Conservation (phyloP, 1,140 invertebrate species). For the Metaphire vulgaris region DNA sequence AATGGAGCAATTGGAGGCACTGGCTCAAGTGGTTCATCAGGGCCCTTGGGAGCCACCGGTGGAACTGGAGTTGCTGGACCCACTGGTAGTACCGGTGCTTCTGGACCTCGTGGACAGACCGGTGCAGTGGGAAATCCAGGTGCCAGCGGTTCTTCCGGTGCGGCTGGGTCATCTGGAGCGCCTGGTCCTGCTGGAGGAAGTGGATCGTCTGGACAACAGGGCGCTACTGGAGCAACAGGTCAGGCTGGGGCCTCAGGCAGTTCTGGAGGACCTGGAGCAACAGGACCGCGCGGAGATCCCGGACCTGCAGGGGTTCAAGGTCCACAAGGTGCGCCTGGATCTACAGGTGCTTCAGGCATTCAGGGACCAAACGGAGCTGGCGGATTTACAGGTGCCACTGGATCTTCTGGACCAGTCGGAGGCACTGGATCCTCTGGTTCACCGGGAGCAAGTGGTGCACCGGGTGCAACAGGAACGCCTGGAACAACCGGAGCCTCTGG, state of each 20-base stretch:
- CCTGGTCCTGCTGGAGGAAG: background rate
- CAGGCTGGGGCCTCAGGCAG: background rate
- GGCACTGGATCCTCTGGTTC: slow-evolving; percentile 11
- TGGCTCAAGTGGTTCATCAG: background rate
- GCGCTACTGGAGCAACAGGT: slow-evolving; percentile 4
- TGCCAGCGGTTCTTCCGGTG: slow-evolving; percentile 9
- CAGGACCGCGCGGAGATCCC: background rate
- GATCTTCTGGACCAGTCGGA: background rate
- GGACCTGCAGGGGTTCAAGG: too few species aligned
- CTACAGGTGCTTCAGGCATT: too few species aligned
- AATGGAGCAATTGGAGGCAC: background rate
- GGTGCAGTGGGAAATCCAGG: slow-evolving; percentile 12
- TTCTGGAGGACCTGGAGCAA: background rate
- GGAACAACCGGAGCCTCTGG: slow-evolving; percentile 6
- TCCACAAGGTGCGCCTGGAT: too few species aligned
- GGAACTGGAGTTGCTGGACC: slow-evolving; percentile 18
- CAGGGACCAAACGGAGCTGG: too few species aligned
- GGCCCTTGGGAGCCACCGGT: slow-evolving; percentile 4
- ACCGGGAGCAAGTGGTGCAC: background rate
- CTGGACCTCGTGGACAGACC: slow-evolving; percentile 22
- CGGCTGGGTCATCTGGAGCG: background rate
- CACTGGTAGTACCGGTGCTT: slow-evolving; percentile 19
- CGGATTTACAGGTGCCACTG: too few species aligned
- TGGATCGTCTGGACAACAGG: background rate
- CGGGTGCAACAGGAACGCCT: slow-evolving; percentile 1